phyloP scores from a whole-genome alignment of 2,888 invertebrate genomes.

The Gisinianus flammeolus region DNA sequence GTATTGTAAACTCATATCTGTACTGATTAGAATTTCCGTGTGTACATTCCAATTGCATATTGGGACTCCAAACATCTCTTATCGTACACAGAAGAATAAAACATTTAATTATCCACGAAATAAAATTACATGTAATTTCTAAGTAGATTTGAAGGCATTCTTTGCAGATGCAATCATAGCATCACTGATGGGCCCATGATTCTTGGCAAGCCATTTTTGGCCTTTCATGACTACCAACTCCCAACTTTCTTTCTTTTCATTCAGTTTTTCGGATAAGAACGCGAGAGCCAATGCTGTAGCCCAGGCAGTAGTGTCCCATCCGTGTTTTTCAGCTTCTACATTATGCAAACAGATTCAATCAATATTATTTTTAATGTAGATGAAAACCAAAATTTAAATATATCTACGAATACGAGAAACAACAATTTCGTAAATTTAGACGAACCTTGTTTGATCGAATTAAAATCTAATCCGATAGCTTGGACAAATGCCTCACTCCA shows the following conservation, averaged over 20 bases:
- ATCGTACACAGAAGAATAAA: no score
- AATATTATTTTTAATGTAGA: not conserved
- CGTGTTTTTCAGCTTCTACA: conserved; percentile 41
- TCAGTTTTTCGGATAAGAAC: conserved; percentile 46
- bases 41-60: no score
- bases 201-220: conserved; percentile 51
- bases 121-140: no score
- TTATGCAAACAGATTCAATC: not conserved
- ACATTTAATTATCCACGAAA: no score
- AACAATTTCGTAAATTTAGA: not conserved
- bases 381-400: not conserved
- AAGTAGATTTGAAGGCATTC: not conserved
- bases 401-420: not conserved
- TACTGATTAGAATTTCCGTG: no score
- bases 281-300: conserved; percentile 53
- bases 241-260: conserved; percentile 51
- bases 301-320: conserved; percentile 45
- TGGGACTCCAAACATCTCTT: no score
- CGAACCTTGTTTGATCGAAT: conserved; percentile 39
- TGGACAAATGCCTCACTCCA: conserved; percentile 32
- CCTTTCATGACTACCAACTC: conserved; percentile 54
- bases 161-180: not conserved
- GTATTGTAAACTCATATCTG: no score
- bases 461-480: conserved; percentile 32
- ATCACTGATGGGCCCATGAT: not conserved